Conservation (phyloP, 2,113 vertebrate species). For the Chaenogobius annularis region DNA sequence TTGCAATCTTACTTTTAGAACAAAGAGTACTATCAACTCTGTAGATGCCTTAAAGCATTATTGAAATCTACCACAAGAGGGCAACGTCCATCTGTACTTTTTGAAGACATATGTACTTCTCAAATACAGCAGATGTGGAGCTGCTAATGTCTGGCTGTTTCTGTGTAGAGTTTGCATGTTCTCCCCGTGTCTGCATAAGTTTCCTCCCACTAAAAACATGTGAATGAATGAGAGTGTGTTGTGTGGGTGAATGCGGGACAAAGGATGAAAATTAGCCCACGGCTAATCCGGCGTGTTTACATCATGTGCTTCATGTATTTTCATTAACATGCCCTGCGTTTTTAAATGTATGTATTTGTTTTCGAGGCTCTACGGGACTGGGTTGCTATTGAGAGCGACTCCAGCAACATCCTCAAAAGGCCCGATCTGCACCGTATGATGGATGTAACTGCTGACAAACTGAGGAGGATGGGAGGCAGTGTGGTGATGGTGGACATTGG, state of each 20-base stretch:
- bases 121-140: too few relatives aligned
- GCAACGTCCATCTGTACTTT: constrained; percentile 4
- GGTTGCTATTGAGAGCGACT: constrained; percentile 88
- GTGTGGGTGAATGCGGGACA: too few relatives aligned
- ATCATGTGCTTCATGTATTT: too few relatives aligned
- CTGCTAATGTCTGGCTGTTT: too few relatives aligned
- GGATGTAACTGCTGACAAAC: constrained; percentile 73
- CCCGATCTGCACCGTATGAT: constrained; percentile 81
- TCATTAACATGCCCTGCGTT: too few relatives aligned
- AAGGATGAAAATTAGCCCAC: too few relatives aligned
- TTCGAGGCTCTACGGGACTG: constrained; percentile 83
- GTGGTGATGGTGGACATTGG: constrained; percentile 78
- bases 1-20: neutral
- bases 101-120: neutral
- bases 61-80: neutral
- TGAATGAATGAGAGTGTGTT: too few relatives aligned
- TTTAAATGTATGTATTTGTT: constrained; percentile 9
- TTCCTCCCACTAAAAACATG: too few relatives aligned
- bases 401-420: constrained; percentile 79
- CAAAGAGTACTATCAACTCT: neutral
- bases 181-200: too few relatives aligned
- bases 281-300: too few relatives aligned
- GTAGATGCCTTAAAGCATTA: neutral
- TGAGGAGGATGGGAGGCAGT: constrained; percentile 78
- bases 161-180: too few relatives aligned